Evolutionary conservation across 2,888 invertebrate species (phyloP), one percentile per base, ranked within the genome.

Genomic region (Mongoloraphidia duomilia): DNA sequence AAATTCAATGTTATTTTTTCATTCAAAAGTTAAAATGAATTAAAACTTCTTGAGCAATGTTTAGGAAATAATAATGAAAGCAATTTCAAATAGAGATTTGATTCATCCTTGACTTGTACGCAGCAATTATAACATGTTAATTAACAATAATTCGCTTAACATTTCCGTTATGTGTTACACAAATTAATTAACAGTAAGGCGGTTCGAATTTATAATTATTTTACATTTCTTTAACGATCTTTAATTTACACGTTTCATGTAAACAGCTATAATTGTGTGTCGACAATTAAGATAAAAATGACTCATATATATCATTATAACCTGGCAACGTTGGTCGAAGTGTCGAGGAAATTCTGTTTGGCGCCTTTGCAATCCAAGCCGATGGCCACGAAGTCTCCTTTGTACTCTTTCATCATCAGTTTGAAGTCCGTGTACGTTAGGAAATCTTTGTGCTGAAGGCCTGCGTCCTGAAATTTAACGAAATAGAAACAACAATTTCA

Each of bases 321-420:
- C 73, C 74, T 69, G 0, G 93, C 93, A 1, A 93, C 90, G 61
- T 94, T 94, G 0, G 92, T 93, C 0, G 93, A 92, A 0, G 91
- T 93, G 60, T 93, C 93, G 57, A 93, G 72, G 66, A 93, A 94
- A 66, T 93, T 94, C 62, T 93, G 93, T 60, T 93, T 93, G 0
- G 92, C 93, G 3, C 93, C 93, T 67, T 93, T 94, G 63, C 92
- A 93, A 61, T 94, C 93, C 52, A 94, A 70, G 1, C 93, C 93
- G 49, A 94, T 93, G 1, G 93, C 93, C 0, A 93, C 91, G 62
- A 93, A 92, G 62, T 93, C 93, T 1, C 92, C 92, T 65, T 92
- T 92, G 67, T 93, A 93, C 64, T 94, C 93, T 61, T 88, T 90
- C 93, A 94, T 93, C 91, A 94, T 91, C 10, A 89, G 69, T 63